Evolutionary conservation across 23 tunicate genomes (phyloP), one percentile per base, ranked within the genome.

Genomic region (Diplosoma virens): DNA sequence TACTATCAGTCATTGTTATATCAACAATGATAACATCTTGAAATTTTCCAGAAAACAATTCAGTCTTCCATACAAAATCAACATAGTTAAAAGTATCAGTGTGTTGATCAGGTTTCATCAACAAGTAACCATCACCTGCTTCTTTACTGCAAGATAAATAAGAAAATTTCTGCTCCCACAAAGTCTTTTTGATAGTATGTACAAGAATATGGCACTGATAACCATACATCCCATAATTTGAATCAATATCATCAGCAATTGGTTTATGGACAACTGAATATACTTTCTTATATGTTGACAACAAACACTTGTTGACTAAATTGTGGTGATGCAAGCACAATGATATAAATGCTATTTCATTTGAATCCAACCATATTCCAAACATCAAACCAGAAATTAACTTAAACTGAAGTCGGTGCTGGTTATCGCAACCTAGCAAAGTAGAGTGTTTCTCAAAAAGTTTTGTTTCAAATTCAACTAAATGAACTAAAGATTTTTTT

Each of bases 41-140:
- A 7, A 84, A 23, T 25, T 20, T 0, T 24, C 89, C 89, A 16
- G 37, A 1, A 55, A 84, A 84, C 25, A 67, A 50, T n/a, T 84
- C 89, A 22, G 89, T 84, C 28, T 67, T 76, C 89, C 89, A 84
- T 52, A 4, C 26, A 3, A 68, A 32, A 16, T 47, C 17, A 1
- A 22, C 4, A 48, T 3, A 50, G 3, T 23, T 25, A 47, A 72
- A 23, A 7, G 9, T 32, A 14, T 33, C 78, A 25, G 7, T 18
- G 25, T 6, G 2, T 3, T 2, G 20, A 34, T 72, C 78, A 5
- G 78, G 78, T 50, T 30, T 30, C 61, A 72, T 47, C 16, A 72
- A 3, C 3, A 72, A 47, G 26, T 23, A 50, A 3, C 61, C 61
- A 72, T 33, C 22, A 28, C 48, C 61, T 9, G 36, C 24, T 5